Percentiles rank a stretch among this genome's conserved stretches.
Evolutionary conservation across 2,888 invertebrate genomes (phyloP).

Genomic region (Tenodera sinensis): DNA sequence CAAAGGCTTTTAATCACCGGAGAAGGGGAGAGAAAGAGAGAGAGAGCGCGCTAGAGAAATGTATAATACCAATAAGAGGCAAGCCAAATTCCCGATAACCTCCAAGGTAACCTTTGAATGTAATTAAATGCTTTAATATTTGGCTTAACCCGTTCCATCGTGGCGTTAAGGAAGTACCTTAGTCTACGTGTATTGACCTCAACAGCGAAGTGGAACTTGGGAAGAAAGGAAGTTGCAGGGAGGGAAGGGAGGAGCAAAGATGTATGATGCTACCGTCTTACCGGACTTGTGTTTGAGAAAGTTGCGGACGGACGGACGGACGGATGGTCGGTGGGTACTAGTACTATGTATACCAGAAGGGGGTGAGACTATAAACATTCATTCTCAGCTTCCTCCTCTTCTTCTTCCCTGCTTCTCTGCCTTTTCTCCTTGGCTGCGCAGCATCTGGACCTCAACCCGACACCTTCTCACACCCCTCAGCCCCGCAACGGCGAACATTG

Average conservation of each 20-base stretch:
- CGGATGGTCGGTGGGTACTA: not conserved
- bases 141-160: not conserved
- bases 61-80: not conserved
- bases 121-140: not conserved
- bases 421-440: not conserved
- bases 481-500: not conserved
- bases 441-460: not conserved
- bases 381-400: slow-evolving; percentile 13
- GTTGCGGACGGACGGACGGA: not conserved
- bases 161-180: not conserved
- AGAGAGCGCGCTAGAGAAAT: not conserved
- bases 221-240: not conserved
- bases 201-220: not conserved
- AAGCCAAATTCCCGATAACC: not conserved
- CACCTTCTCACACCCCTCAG: not conserved
- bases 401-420: not conserved
- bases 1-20: not conserved
- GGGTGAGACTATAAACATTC: slow-evolving; percentile 21
- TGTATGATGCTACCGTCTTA: not conserved
- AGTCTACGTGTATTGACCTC: not conserved
- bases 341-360: not conserved
- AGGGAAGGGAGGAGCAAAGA: not conserved
- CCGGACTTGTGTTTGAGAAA: not conserved
- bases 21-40: no score
- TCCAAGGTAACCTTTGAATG: not conserved